phyloP scores from a whole-genome alignment of 1,140 invertebrate species.

The Pseudomyrmex flavicornis region DNA sequence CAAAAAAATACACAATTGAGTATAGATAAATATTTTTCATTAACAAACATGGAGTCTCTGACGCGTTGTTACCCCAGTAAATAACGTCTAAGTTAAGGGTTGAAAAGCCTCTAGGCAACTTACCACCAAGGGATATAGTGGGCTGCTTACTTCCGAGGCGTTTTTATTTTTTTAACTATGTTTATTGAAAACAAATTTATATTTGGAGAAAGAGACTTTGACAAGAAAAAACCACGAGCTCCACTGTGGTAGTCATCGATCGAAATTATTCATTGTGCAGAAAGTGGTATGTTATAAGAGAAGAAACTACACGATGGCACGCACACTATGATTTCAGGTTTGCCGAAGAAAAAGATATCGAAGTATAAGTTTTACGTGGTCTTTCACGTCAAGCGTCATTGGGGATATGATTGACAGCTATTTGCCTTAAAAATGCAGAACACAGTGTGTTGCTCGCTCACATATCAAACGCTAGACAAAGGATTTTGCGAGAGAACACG shows the following conservation, averaged over 20 bases:
- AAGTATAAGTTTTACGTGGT: conserved; percentile 27
- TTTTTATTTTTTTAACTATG: too few species aligned
- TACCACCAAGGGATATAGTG: too few species aligned
- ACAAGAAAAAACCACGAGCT: too few species aligned
- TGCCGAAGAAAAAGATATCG: not conserved
- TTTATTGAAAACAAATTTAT: too few species aligned
- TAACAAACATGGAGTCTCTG: too few species aligned
- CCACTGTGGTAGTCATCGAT: not conserved
- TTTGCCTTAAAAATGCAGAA: conserved; percentile 55
- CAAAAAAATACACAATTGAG: too few species aligned
- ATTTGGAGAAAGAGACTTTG: too few species aligned
- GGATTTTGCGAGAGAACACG: not conserved
- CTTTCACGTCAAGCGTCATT: not conserved
- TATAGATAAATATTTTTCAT: too few species aligned
- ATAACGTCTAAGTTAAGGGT: too few species aligned
- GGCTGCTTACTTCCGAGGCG: too few species aligned
- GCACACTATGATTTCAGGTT: conserved; percentile 41
- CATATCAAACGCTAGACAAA: not conserved
- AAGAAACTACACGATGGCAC: not conserved
- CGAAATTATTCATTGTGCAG: conserved; percentile 44
- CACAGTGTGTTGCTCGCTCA: not conserved
- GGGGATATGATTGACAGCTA: conserved; percentile 8
- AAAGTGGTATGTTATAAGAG: conserved; percentile 12
- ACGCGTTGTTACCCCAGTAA: too few species aligned
- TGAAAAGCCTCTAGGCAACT: too few species aligned